phyloP scores from a whole-genome alignment of 2,797 vertebrate genomes.

The Lemur catta region DNA sequence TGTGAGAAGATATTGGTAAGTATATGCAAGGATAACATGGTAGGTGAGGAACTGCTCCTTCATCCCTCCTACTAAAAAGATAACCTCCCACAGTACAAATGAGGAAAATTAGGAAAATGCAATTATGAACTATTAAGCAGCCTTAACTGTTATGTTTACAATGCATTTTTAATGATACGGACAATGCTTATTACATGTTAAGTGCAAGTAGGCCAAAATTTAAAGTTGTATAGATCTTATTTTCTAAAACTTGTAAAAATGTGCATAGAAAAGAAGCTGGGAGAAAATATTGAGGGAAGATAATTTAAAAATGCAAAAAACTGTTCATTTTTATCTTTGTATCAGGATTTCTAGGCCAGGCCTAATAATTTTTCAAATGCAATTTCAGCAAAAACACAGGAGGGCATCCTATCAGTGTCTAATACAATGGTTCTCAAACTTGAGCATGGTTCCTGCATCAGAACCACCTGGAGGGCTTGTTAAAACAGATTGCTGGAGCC shows the following conservation, averaged over 20 bases:
- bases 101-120: background rate
- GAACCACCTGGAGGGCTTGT: background rate
- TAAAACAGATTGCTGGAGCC: background rate
- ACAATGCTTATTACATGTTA: background rate
- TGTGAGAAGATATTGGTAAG: background rate
- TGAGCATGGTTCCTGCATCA: background rate
- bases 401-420: background rate
- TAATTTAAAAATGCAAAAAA: background rate
- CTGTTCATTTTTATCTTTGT: background rate
- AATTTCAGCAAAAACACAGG: constrained; percentile 16
- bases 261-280: background rate
- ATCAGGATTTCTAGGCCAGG: background rate
- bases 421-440: background rate
- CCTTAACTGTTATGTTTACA: background rate
- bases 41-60: background rate
- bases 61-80: background rate
- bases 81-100: background rate
- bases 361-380: background rate
- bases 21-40: background rate
- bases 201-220: background rate
- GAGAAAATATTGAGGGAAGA: background rate
- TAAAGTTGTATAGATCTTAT: background rate
- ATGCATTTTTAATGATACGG: background rate
- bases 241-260: background rate
- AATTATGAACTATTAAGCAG: background rate